Evolutionary conservation across 2,888 invertebrate species (phyloP), one percentile per base, ranked within the genome.

Genomic region (Liposcelis brunnea): DNA sequence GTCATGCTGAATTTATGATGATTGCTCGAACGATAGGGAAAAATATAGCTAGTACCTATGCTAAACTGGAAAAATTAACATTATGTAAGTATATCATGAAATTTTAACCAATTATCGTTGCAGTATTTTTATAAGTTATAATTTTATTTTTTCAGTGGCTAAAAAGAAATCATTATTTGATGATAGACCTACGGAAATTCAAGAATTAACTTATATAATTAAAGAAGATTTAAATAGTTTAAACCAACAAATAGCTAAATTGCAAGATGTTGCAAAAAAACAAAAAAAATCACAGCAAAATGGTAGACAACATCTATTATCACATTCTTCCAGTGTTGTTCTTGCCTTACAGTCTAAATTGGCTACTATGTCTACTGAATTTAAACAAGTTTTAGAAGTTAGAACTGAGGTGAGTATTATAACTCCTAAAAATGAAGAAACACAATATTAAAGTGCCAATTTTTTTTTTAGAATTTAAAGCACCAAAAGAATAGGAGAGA

Each of bases 91-190:
- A 49, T 19, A 49, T 45, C 19, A 16, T 43, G 14, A n/a, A n/a
- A n/a, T 35, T 38, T 32, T 45, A 37, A 37, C 35, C 43, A 11
- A 48, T 45, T 32, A 21, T 49, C 8, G 14, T 8, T 16, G 33
- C n/a, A n/a, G n/a, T n/a, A n/a, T n/a, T n/a, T n/a, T n/a, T n/a
- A n/a, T n/a, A n/a, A n/a, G n/a, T 36, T 36, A 6, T 15, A 36
- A 43, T 31, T 44, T 49, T 45, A 50, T 51, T 48, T 48, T 71
- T 73, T 43, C 61, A 90, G 89, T 98, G 75, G 95, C 97, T n/a
- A 95, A 94, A 68, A 80, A 86, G 59, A 93, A 91, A 63, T 93
- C 94, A 0, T 71, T 98, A 45, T 98, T 97, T 68, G 93, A 97
- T 65, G 97, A 98, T 61, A 74, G 90, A 62, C 86, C 93, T 31